Evolutionary conservation across 1,140 invertebrate species (phyloP).

Genomic region (Sarcophaga bullata): DNA sequence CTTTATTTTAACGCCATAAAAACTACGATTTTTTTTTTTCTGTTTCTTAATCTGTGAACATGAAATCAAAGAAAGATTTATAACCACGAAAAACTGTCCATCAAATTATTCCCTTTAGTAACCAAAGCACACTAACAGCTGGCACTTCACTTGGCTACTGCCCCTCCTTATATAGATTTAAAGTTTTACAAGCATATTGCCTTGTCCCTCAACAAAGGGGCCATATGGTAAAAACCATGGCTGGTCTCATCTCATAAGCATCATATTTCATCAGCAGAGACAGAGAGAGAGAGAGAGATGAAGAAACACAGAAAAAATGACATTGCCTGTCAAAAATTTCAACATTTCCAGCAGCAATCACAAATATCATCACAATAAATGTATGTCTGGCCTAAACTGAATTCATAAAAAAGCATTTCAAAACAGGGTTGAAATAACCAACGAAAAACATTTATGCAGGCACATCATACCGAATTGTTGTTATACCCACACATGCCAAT

Average conservation of each 20-base stretch:
- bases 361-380: not conserved
- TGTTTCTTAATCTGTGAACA: not conserved
- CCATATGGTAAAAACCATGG: not conserved
- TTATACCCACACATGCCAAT: not conserved
- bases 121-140: not conserved
- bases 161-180: not conserved
- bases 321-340: conserved; percentile 47
- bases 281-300: not conserved
- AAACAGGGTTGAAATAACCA: not conserved
- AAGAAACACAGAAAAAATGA: conserved; percentile 41
- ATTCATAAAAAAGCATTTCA: conserved; percentile 14
- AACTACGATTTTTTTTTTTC: not conserved
- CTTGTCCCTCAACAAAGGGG: no score
- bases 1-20: not conserved
- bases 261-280: not conserved
- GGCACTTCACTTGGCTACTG: conserved; percentile 35
- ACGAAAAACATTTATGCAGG: not conserved
- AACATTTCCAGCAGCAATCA: conserved; percentile 45
- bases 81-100: conserved; percentile 47
- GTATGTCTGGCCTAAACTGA: not conserved
- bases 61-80: conserved; percentile 42
- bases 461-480: not conserved
- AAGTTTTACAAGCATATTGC: not conserved
- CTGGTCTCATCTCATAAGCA: not conserved
- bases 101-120: conserved; percentile 22